Evolutionary conservation across 2,888 invertebrate genomes (phyloP).

Genomic region (Notodonta ziczac): DNA sequence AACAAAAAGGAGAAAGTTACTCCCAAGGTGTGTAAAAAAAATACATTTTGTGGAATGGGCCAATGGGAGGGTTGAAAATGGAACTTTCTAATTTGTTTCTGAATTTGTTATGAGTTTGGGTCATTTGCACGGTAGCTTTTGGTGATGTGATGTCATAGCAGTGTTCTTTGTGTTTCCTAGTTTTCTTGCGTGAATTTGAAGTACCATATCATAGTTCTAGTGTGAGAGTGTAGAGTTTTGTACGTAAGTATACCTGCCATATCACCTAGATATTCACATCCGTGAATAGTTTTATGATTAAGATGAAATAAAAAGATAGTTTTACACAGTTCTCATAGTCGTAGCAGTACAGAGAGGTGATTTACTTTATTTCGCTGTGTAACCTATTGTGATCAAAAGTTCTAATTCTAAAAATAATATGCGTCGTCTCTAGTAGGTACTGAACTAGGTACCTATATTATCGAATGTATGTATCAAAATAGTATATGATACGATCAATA

Average conservation of each 20-base stretch:
- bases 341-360: too few species aligned
- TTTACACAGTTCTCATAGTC: too few species aligned
- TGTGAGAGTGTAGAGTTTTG: not conserved
- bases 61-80: conserved; percentile 60
- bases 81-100: conserved; percentile 79
- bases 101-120: conserved; percentile 53
- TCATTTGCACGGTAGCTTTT: conserved; percentile 72
- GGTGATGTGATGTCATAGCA: conserved; percentile 38
- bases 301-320: too few species aligned
- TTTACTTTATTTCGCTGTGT: too few species aligned
- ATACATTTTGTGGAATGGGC: conserved; percentile 60
- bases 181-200: conserved; percentile 18
- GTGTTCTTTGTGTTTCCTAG: not conserved
- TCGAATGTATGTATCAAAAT: conserved; percentile 9
- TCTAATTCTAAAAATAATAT: too few species aligned
- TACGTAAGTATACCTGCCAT: not conserved
- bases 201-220: not conserved
- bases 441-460: not conserved
- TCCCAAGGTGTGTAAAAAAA: conserved; percentile 63
- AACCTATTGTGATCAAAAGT: too few species aligned
- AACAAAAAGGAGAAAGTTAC: conserved; percentile 82
- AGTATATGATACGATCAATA: conserved; percentile 44
- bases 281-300: too few species aligned
- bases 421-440: too few species aligned
- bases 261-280: too few species aligned